Percentiles rank a stretch among this genome's conserved stretches.
Evolutionary conservation across 1,140 invertebrate genomes (phyloP).

Genomic region (Polypedilum pembai): DNA sequence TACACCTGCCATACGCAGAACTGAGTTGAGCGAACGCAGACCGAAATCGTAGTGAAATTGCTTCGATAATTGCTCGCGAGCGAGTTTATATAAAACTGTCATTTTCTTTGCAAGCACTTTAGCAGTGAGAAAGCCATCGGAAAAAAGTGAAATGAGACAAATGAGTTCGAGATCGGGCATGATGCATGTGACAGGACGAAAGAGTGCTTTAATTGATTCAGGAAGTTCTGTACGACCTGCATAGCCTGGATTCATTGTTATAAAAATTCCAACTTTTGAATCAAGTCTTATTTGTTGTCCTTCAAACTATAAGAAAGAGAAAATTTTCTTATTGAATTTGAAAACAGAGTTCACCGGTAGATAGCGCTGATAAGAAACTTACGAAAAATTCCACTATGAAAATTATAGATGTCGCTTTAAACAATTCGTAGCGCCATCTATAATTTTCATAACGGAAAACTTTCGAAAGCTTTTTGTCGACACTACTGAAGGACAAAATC

Average conservation of each 20-base stretch:
- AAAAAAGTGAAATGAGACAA: slow-evolving; percentile 84
- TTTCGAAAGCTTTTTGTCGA: no score
- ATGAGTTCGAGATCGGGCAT: slow-evolving; percentile 84
- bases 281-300: slow-evolving; percentile 73
- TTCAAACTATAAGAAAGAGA: slow-evolving; percentile 59
- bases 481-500: no score
- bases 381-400: no score
- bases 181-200: slow-evolving; percentile 82
- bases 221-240: slow-evolving; percentile 82
- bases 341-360: no score
- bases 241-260: slow-evolving; percentile 91
- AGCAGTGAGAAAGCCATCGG: slow-evolving; percentile 78
- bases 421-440: no score
- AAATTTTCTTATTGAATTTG: background rate
- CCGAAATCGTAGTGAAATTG: slow-evolving; percentile 93
- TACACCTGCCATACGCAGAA: slow-evolving; percentile 81
- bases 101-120: slow-evolving; percentile 88
- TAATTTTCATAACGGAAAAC: no score
- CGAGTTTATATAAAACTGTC: slow-evolving; percentile 79
- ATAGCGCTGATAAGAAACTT: no score
- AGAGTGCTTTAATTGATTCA: slow-evolving; percentile 83
- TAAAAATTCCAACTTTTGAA: slow-evolving; percentile 80
- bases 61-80: slow-evolving; percentile 78
- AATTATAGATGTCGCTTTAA: no score
- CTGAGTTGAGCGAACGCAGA: slow-evolving; percentile 77